Conservation (phyloP, 2,888 invertebrate species). For the Flexamia atlantica region DNA sequence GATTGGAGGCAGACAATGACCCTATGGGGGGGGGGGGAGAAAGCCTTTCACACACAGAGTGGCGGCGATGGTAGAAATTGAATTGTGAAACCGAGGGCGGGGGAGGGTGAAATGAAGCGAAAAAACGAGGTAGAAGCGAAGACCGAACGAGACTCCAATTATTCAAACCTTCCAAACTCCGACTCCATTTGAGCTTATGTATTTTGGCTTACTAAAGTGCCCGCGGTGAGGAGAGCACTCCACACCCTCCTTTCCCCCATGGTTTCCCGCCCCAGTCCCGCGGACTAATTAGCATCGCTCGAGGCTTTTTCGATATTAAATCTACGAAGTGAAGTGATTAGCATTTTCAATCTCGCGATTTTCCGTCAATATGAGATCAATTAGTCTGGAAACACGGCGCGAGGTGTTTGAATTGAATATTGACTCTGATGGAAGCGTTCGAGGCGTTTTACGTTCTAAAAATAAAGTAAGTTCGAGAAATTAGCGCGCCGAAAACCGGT, state of each 20-base stretch:
- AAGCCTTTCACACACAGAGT: constrained; percentile 49
- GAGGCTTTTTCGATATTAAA: constrained; percentile 25
- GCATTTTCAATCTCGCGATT: constrained; percentile 44
- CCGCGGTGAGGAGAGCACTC: too few species aligned
- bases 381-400: not conserved
- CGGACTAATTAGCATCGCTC: constrained; percentile 34
- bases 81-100: constrained; percentile 53
- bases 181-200: constrained; percentile 42
- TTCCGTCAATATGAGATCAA: constrained; percentile 11
- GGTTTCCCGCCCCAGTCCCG: not conserved
- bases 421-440: not conserved
- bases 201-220: constrained; percentile 14
- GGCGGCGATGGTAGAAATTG: constrained; percentile 53
- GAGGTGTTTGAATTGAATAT: not conserved
- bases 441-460: too few species aligned
- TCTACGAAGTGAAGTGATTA: constrained; percentile 18
- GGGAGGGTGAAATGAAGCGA: constrained; percentile 48
- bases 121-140: constrained; percentile 51
- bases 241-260: not conserved
- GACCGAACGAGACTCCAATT: constrained; percentile 37
- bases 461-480: too few species aligned
- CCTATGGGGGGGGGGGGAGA: not conserved
- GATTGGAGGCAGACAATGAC: constrained; percentile 41
- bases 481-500: too few species aligned
- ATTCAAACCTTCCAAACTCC: constrained; percentile 48